phyloP scores from a whole-genome alignment of 2,113 vertebrate genomes.

The Trinectes maculatus region DNA sequence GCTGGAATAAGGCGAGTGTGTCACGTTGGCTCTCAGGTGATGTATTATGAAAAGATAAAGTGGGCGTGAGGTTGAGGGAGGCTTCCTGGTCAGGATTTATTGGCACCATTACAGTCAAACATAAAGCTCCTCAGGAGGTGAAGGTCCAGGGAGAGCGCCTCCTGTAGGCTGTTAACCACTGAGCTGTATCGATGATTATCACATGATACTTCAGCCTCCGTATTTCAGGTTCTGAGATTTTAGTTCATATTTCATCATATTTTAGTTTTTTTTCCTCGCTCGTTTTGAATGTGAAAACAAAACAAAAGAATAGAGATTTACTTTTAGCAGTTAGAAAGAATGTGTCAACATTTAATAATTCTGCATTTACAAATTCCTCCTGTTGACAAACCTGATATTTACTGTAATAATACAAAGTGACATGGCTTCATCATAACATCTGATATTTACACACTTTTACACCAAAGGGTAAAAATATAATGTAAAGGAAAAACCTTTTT shows the following conservation, averaged over 20 bases:
- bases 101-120: conserved; percentile 61
- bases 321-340: background rate
- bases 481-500: background rate
- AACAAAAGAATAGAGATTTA: background rate
- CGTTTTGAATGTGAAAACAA: conserved; percentile 9
- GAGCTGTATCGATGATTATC: conserved; percentile 26
- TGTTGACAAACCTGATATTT: too few species aligned
- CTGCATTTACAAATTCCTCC: too few species aligned
- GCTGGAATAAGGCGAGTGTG: conserved; percentile 65
- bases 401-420: too few species aligned
- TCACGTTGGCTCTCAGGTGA: conserved; percentile 40
- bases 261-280: conserved; percentile 11
- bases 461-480: conserved; percentile 4
- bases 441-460: background rate
- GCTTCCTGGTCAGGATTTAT: conserved; percentile 65
- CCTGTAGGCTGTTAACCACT: conserved; percentile 31
- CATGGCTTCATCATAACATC: background rate
- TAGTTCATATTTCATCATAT: conserved; percentile 21
- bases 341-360: background rate
- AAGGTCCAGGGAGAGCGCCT: conserved; percentile 53
- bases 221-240: conserved; percentile 3
- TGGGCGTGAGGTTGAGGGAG: conserved; percentile 32
- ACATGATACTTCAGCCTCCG: conserved; percentile 22
- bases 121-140: conserved; percentile 69
- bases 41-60: conserved; percentile 57